A percentile compares a stretch with the other conserved stretches of the same genome.
Evolutionary conservation across 1,140 invertebrate species (phyloP).

Genomic region (Lycorma delicatula): DNA sequence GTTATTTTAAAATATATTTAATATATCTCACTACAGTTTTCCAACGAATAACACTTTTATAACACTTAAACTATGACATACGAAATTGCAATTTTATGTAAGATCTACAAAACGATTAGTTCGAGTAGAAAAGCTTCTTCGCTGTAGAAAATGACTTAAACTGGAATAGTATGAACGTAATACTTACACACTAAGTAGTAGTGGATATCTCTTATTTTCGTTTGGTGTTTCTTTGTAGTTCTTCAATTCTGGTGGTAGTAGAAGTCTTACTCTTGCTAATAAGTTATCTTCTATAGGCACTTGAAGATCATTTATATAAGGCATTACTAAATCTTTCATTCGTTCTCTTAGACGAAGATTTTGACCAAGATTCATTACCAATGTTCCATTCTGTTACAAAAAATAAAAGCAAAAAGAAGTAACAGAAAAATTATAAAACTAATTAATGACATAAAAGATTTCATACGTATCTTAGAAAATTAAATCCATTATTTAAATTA

Average conservation of each 20-base stretch:
- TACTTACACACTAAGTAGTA: constrained; percentile 81
- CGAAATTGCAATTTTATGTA: too few relatives aligned
- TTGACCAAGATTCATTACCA: constrained; percentile 50
- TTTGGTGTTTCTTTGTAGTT: neutral
- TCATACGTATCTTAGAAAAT: too few relatives aligned
- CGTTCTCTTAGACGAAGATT: constrained; percentile 49
- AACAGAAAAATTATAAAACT: neutral
- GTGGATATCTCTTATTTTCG: constrained; percentile 70
- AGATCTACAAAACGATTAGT: too few relatives aligned
- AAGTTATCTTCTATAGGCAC: constrained; percentile 57
- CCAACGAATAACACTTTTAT: too few relatives aligned
- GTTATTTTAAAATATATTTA: too few relatives aligned
- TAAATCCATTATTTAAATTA: too few relatives aligned
- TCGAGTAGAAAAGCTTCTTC: neutral
- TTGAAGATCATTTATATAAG: constrained; percentile 51
- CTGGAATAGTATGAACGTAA: neutral
- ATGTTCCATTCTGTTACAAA: constrained; percentile 20
- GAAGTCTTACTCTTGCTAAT: constrained; percentile 58
- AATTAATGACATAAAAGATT: constrained; percentile 2
- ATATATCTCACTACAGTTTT: too few relatives aligned
- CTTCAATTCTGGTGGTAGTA: constrained; percentile 56
- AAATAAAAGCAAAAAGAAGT: neutral
- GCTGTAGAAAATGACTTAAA: neutral
- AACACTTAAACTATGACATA: too few relatives aligned
- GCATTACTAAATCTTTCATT: constrained; percentile 49